phyloP scores from a whole-genome alignment of 2,797 vertebrate species.

The Ctenopoma kingsleyae region DNA sequence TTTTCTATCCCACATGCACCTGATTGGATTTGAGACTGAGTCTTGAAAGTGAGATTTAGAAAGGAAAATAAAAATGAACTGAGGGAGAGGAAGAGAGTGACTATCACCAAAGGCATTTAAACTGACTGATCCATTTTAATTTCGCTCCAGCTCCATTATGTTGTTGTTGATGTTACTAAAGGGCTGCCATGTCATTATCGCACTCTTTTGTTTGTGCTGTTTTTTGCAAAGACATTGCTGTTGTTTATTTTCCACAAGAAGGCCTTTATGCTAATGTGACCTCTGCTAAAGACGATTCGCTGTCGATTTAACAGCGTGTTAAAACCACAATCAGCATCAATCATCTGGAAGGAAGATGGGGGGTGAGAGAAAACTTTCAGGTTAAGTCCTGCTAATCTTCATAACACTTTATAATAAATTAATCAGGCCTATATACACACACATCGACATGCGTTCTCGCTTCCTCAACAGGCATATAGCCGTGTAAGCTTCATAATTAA shows the following conservation, averaged over 20 bases:
- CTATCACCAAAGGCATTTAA: slow-evolving; percentile 46
- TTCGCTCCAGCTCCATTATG: slow-evolving; percentile 67
- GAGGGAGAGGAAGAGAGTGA: neutral
- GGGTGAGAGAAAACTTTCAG: slow-evolving; percentile 40
- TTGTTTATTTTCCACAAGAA: slow-evolving; percentile 75
- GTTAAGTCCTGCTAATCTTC: slow-evolving; percentile 61
- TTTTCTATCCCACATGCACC: neutral
- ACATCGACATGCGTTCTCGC: slow-evolving; percentile 9
- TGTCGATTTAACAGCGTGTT: slow-evolving; percentile 76
- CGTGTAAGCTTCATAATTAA: slow-evolving; percentile 35
- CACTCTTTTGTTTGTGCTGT: slow-evolving; percentile 67
- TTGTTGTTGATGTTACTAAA: slow-evolving; percentile 62
- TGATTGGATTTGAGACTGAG: slow-evolving; percentile 8
- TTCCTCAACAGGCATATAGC: slow-evolving; percentile 31
- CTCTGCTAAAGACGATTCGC: slow-evolving; percentile 71
- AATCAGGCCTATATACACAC: slow-evolving; percentile 47
- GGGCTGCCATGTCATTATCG: slow-evolving; percentile 66
- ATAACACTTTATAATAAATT: slow-evolving; percentile 65
- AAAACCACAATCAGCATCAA: slow-evolving; percentile 70
- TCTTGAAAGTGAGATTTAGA: slow-evolving; percentile 21
- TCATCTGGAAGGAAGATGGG: slow-evolving; percentile 62
- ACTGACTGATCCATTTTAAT: slow-evolving; percentile 68
- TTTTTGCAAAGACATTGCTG: slow-evolving; percentile 60
- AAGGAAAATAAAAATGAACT: slow-evolving; percentile 17
- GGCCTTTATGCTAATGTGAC: slow-evolving; percentile 77